phyloP scores from a whole-genome alignment of 1,140 invertebrate species.

The Lysiphlebus fabarum region DNA sequence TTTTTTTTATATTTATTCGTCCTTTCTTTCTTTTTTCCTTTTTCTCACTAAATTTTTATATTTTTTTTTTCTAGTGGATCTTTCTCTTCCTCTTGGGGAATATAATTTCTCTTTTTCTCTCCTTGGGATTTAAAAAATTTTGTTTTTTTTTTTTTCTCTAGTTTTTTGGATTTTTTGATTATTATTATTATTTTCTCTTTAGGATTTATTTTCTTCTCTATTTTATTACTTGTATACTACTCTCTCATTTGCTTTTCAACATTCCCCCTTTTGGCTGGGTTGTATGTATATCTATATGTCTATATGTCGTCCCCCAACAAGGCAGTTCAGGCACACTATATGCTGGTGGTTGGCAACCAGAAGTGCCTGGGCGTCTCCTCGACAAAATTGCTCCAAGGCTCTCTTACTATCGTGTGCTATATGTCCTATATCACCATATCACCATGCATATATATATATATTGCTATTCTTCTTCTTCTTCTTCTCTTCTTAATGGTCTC shows the following conservation, averaged over 20 bases:
- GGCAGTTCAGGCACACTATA: slow-evolving; percentile 5
- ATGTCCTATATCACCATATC: too few species aligned
- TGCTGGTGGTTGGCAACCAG: too few species aligned
- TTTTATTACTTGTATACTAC: slow-evolving; percentile 21
- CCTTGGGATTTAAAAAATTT: slow-evolving; percentile 1
- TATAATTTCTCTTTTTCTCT: neutral
- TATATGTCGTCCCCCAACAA: too few species aligned
- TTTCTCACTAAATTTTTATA: slow-evolving; percentile 16
- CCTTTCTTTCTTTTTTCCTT: slow-evolving; percentile 25
- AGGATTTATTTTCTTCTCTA: slow-evolving; percentile 10
- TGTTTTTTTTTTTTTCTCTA: slow-evolving; percentile 24
- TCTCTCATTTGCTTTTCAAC: slow-evolving; percentile 3
- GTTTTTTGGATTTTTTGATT: slow-evolving; percentile 12
- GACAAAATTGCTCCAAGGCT: too few species aligned
- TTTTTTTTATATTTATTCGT: slow-evolving; percentile 9
- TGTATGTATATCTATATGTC: too few species aligned
- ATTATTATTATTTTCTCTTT: slow-evolving; percentile 20
- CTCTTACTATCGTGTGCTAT: too few species aligned
- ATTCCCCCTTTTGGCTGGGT: too few species aligned
- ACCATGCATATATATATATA: too few species aligned
- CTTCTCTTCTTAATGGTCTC: too few species aligned
- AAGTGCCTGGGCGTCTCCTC: too few species aligned
- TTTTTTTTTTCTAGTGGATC: slow-evolving; percentile 24
- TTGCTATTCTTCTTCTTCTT: too few species aligned
- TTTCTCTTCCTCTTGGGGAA: slow-evolving; percentile 14